Conservation (phyloP, 2,113 vertebrate species). For the Brachyhypopomus occidentalis region DNA sequence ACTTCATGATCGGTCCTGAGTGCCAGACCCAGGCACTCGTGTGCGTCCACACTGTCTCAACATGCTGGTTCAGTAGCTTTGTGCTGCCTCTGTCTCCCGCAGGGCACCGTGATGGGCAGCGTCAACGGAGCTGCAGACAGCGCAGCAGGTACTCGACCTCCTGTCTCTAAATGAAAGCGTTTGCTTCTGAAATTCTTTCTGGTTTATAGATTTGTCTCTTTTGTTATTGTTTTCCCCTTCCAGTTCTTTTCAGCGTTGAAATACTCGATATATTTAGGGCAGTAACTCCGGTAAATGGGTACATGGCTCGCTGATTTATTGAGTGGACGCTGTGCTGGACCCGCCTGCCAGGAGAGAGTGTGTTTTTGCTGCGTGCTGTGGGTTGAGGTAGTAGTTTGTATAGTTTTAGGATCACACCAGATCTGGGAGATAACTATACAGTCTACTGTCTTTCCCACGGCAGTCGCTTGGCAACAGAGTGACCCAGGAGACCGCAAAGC, state of each 20-base stretch:
- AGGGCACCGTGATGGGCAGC: constrained; percentile 79
- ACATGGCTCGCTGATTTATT: too few relatives aligned
- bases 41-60: not conserved
- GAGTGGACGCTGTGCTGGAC: not conserved
- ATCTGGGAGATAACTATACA: constrained; percentile 99
- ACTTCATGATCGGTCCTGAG: constrained; percentile 33
- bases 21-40: not conserved
- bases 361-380: constrained; percentile 76
- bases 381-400: constrained; percentile 99
- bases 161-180: not conserved
- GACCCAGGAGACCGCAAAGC: constrained; percentile 4
- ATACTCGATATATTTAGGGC: not conserved
- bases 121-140: constrained; percentile 78
- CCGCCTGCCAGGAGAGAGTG: not conserved
- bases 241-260: not conserved
- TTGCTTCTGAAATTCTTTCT: not conserved
- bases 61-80: not conserved
- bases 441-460: constrained; percentile 97
- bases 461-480: constrained; percentile 62
- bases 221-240: not conserved
- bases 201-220: not conserved
- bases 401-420: constrained; percentile 99
- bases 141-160: constrained; percentile 77
- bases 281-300: not conserved
- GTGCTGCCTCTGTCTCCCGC: not conserved